Evolutionary conservation across 1,140 invertebrate genomes (phyloP).

Genomic region (Heliconius himera): DNA sequence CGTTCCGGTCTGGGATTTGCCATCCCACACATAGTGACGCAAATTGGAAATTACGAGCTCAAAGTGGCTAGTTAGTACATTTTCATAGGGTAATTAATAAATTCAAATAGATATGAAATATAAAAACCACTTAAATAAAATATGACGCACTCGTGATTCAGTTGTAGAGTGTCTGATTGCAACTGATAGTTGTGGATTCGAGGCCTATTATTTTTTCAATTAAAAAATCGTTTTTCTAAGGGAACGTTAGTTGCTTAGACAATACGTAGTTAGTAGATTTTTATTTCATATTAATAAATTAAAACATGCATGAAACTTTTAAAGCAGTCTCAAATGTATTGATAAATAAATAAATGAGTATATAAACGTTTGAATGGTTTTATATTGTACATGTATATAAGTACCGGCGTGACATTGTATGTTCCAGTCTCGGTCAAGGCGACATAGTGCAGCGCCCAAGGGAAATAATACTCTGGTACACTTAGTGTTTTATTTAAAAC

Average conservation of each 20-base stretch:
- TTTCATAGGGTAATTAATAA: slow-evolving; percentile 6
- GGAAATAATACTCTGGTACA: slow-evolving; percentile 6
- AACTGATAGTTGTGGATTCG: no score
- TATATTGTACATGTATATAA: slow-evolving; percentile 3
- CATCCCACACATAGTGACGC: background rate
- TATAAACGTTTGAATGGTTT: slow-evolving; percentile 8
- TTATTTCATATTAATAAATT: no score
- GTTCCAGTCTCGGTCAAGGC: slow-evolving; percentile 23
- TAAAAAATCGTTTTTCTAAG: no score
- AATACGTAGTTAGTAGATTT: no score
- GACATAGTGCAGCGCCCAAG: background rate
- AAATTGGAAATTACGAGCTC: slow-evolving; percentile 11
- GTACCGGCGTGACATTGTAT: background rate
- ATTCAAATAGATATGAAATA: background rate
- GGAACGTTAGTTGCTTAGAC: no score
- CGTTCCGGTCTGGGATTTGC: slow-evolving; percentile 13
- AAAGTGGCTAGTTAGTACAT: slow-evolving; percentile 6
- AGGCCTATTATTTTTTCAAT: no score
- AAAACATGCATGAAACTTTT: no score
- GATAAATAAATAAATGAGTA: slow-evolving; percentile 4
- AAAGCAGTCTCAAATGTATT: background rate
- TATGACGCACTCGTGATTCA: background rate
- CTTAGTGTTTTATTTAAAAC: background rate
- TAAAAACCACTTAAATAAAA: background rate
- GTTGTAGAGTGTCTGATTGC: background rate